These are phyloP conservation scores for Labrus mixtus DNA, from an alignment of 2,113 vertebrate genomes.

Conservation along the genomic window DNA sequence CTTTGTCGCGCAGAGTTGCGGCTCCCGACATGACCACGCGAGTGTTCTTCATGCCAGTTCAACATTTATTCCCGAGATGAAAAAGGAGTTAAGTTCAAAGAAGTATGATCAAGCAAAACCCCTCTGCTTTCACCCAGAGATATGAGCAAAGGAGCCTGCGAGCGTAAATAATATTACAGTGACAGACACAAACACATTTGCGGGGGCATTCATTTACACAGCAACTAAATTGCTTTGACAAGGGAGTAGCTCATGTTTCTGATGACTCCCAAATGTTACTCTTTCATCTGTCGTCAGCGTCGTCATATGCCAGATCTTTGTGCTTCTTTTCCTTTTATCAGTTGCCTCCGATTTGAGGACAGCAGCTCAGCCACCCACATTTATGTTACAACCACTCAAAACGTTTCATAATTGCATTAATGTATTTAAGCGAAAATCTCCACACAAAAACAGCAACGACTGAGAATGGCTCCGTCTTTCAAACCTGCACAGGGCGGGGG, in stretches of 20 bases:
- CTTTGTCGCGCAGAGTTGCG: constrained; percentile 1
- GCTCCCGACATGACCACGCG: not conserved
- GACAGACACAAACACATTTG: constrained; percentile 32
- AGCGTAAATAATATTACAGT: constrained; percentile 30
- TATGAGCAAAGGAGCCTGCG: constrained; percentile 2
- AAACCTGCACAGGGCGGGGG: not conserved
- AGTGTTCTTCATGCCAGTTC: not conserved
- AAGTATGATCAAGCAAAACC: constrained; percentile 8
- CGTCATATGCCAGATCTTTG: constrained; percentile 5
- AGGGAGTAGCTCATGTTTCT: constrained; percentile 60
- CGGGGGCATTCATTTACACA: constrained; percentile 37
- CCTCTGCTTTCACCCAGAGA: constrained; percentile 11
- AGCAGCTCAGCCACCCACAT: not conserved
- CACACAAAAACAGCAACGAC: not conserved
- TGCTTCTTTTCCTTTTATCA: not conserved
- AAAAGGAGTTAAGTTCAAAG: constrained; percentile 13
- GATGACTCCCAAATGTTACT: constrained; percentile 46
- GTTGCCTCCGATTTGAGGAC: not conserved
- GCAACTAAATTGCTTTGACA: constrained; percentile 41
- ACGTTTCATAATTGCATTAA: not conserved
- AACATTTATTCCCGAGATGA: constrained; percentile 16
- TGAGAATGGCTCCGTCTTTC: constrained; percentile 1
- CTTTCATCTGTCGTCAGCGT: constrained; percentile 30
- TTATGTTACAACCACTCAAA: not conserved
- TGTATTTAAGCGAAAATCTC: not conserved